A percentile compares a stretch with the other conserved stretches of the same genome.
phyloP scores from a whole-genome alignment of 1,140 invertebrate species.

The Saccostrea echinata region DNA sequence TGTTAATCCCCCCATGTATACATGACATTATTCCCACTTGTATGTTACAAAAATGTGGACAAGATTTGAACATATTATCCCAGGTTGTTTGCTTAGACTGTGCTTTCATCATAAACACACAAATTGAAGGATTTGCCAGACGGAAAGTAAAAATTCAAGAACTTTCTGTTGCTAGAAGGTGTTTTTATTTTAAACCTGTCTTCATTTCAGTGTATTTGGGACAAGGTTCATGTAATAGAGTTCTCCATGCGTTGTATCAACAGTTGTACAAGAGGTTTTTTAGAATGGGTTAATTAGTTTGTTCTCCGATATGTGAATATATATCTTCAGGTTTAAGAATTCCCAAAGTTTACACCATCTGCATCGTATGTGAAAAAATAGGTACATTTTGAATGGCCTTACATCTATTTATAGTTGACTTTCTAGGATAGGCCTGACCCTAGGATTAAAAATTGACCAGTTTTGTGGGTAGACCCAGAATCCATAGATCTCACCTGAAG shows the following conservation, averaged over 20 bases:
- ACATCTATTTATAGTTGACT: background rate
- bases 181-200: background rate
- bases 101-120: constrained; percentile 31
- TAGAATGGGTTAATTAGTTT: constrained; percentile 23
- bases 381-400: too few relatives aligned
- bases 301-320: background rate
- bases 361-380: background rate
- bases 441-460: background rate
- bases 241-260: background rate
- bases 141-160: constrained; percentile 14
- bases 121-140: constrained; percentile 23
- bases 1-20: constrained; percentile 25
- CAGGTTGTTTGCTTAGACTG: constrained; percentile 11
- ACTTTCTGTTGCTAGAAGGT: constrained; percentile 17
- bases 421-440: background rate
- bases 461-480: background rate
- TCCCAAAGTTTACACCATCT: background rate
- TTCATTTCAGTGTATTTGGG: constrained; percentile 2
- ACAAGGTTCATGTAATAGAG: background rate
- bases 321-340: background rate
- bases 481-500: background rate
- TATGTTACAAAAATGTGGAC: constrained; percentile 26
- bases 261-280: background rate
- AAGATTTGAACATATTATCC: constrained; percentile 19
- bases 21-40: constrained; percentile 34